Evolutionary conservation across 2,797 vertebrate genomes (phyloP).

Genomic region (Siniperca scherzeri): DNA sequence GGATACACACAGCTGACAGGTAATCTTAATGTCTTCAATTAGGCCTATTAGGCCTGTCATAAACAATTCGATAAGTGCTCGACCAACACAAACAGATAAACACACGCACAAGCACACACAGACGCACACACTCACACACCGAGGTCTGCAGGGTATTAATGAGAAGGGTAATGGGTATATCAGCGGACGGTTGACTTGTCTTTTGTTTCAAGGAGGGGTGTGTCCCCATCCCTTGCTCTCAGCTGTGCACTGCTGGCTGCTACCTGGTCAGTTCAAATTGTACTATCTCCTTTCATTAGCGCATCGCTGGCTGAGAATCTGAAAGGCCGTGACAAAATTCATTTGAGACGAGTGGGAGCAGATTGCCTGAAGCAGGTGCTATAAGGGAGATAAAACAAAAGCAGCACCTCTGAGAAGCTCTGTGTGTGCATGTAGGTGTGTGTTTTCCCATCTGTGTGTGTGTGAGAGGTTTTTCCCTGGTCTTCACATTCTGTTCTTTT

Average conservation of each 20-base stretch:
- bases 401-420: constrained; percentile 72
- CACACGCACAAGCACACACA: constrained; percentile 83
- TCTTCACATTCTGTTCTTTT: constrained; percentile 78
- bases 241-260: constrained; percentile 93
- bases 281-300: constrained; percentile 99
- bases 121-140: constrained; percentile 64
- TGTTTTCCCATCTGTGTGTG: constrained; percentile 61
- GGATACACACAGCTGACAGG: constrained; percentile 99
- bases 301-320: constrained; percentile 91
- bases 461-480: constrained; percentile 58
- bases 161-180: constrained; percentile 97
- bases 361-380: constrained; percentile 98
- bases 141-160: constrained; percentile 93
- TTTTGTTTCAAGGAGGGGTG: constrained; percentile 82
- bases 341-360: constrained; percentile 92
- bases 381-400: constrained; percentile 94
- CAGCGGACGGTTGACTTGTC: constrained; percentile 90
- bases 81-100: constrained; percentile 99
- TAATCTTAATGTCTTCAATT: constrained; percentile 99
- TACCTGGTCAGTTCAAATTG: constrained; percentile 99
- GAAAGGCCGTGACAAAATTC: constrained; percentile 99
- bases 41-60: constrained; percentile 99
- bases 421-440: constrained; percentile 49
- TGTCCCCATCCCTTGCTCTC: constrained; percentile 84
- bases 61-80: constrained; percentile 99